Percentiles rank a stretch among this genome's conserved stretches.
Conservation (phyloP, 2,888 invertebrate species). For the Drosophila stalkeri region DNA sequence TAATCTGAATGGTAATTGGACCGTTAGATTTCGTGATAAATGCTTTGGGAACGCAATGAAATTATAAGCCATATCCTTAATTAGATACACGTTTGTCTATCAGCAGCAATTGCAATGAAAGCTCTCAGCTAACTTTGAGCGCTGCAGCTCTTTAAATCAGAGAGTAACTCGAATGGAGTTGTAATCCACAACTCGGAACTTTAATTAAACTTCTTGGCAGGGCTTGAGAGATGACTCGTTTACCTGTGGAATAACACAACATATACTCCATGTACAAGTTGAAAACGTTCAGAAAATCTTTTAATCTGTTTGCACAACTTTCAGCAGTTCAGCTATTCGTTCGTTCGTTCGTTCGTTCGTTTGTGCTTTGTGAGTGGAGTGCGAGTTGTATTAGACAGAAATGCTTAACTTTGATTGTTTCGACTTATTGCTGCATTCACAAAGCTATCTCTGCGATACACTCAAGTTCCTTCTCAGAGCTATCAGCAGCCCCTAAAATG, state of each 20-base stretch:
- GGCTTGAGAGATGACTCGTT: constrained; percentile 26
- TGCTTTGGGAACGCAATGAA: background rate
- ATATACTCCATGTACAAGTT: constrained; percentile 20
- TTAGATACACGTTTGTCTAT: background rate
- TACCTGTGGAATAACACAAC: constrained; percentile 45
- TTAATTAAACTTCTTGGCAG: constrained; percentile 50
- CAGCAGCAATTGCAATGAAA: background rate
- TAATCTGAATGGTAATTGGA: background rate
- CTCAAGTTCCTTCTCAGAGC: constrained; percentile 49
- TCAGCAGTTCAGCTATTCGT: constrained; percentile 13
- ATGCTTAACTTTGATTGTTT: constrained; percentile 67
- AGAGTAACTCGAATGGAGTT: constrained; percentile 2
- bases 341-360: too few relatives aligned
- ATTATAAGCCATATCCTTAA: background rate
- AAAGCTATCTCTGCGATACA: constrained; percentile 65
- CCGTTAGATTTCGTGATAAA: background rate
- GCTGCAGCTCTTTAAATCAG: background rate
- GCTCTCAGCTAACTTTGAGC: background rate
- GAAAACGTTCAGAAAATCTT: constrained; percentile 39
- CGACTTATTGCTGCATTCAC: constrained; percentile 49
- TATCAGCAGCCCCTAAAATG: constrained; percentile 60
- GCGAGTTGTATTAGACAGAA: constrained; percentile 32
- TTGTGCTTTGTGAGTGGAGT: constrained; percentile 13
- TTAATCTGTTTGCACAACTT: constrained; percentile 57
- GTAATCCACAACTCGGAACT: constrained; percentile 34